Conservation (phyloP, 2,888 invertebrate species). For the Diarsia brunnea region DNA sequence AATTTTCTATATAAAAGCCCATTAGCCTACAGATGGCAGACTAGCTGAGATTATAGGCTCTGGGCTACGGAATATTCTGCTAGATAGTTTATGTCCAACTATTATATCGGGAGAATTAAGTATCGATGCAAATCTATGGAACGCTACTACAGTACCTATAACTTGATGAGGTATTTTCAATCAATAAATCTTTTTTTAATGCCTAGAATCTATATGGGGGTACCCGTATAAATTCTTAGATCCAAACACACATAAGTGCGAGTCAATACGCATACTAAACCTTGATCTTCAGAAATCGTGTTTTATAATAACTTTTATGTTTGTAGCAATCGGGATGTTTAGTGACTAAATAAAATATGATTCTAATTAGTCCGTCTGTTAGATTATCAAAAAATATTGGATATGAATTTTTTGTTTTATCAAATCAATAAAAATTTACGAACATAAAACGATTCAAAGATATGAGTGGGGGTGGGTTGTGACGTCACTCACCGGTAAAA, state of each 20-base stretch:
- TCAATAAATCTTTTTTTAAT: background rate
- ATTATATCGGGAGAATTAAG: background rate
- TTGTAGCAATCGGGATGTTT: too few relatives aligned
- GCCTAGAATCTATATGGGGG: background rate
- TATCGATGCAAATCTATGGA: background rate
- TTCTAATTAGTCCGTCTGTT: too few relatives aligned
- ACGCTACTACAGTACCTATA: too few relatives aligned
- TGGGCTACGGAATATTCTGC: conserved; percentile 17
- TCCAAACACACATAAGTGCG: background rate
- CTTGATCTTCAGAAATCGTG: conserved; percentile 2
- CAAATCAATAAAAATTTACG: too few relatives aligned
- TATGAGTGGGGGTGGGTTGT: too few relatives aligned
- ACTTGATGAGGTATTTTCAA: background rate
- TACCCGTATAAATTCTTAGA: too few relatives aligned
- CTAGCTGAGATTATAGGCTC: conserved; percentile 54
- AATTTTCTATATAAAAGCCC: conserved; percentile 84
- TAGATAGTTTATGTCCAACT: background rate
- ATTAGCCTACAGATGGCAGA: conserved; percentile 64
- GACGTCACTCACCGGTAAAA: too few relatives aligned
- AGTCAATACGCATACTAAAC: background rate
- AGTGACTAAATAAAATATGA: too few relatives aligned
- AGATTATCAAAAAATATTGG: too few relatives aligned
- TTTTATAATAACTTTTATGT: background rate
- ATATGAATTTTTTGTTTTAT: too few relatives aligned
- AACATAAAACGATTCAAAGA: too few relatives aligned